A percentile compares a stretch with the other conserved stretches of the same genome.
Evolutionary conservation across 2,113 vertebrate species (phyloP).

Genomic region (Scopus umbretta): DNA sequence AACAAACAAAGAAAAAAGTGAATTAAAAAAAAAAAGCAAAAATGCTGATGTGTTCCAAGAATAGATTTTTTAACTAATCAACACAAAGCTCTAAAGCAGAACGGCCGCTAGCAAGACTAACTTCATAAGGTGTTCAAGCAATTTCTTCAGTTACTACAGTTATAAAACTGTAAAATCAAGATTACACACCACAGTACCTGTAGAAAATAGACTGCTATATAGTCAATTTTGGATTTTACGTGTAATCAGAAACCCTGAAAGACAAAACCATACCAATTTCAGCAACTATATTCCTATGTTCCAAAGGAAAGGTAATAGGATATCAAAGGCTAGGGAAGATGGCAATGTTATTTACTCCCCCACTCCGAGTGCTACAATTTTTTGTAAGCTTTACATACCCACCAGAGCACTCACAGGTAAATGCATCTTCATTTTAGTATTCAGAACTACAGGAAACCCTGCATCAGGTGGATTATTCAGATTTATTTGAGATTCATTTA

Average conservation of each 20-base stretch:
- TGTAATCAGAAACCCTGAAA: not conserved
- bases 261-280: not conserved
- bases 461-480: not conserved
- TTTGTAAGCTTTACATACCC: not conserved
- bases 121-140: not conserved
- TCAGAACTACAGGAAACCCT: not conserved
- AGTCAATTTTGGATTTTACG: slow-evolving; percentile 19
- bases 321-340: not conserved
- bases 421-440: not conserved
- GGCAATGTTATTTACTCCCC: not conserved
- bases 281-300: not conserved
- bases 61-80: not conserved
- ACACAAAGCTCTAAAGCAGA: not conserved
- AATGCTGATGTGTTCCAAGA: not conserved
- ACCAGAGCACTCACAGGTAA: not conserved
- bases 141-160: not conserved
- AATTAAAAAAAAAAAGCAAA: not conserved
- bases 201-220: slow-evolving; percentile 36
- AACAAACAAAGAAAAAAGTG: not conserved
- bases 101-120: not conserved
- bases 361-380: not conserved
- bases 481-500: not conserved
- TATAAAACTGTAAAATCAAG: slow-evolving; percentile 28
- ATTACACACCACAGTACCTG: slow-evolving; percentile 6
- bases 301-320: not conserved